phyloP scores from a whole-genome alignment of 1,140 invertebrate genomes.

The Hormaphis cornu region DNA sequence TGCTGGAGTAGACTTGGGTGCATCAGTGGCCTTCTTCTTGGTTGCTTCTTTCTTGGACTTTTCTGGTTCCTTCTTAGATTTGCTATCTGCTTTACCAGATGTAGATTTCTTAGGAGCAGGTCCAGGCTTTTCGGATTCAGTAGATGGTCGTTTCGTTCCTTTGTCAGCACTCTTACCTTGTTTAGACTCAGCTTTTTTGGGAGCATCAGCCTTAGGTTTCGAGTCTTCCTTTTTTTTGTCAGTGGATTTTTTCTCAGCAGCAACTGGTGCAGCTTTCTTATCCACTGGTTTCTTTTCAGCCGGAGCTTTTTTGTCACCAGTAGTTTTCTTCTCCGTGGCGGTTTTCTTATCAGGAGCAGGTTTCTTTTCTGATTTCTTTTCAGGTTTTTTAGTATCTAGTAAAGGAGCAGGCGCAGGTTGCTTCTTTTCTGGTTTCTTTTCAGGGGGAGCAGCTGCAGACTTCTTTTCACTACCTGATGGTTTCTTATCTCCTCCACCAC shows the following conservation, averaged over 20 bases:
- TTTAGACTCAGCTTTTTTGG: constrained; percentile 25
- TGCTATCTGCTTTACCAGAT: constrained; percentile 25
- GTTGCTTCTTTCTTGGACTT: constrained; percentile 35
- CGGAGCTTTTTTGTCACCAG: constrained; percentile 7
- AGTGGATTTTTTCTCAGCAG: constrained; percentile 41
- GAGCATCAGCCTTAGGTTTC: constrained; percentile 1
- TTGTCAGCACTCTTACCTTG: not conserved
- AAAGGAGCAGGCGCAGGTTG: constrained; percentile 21
- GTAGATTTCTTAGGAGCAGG: constrained; percentile 43
- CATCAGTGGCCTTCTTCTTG: constrained; percentile 42
- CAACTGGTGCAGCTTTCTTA: not conserved
- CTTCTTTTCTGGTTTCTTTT: constrained; percentile 26
- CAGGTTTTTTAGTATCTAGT: constrained; percentile 6
- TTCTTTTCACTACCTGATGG: constrained; percentile 26
- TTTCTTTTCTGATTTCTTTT: constrained; percentile 19
- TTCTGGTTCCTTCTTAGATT: constrained; percentile 26
- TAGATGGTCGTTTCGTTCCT: constrained; percentile 42
- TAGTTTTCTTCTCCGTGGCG: constrained; percentile 7
- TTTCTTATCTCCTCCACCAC: constrained; percentile 17
- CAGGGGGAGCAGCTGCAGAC: constrained; percentile 22
- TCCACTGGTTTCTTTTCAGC: constrained; percentile 21
- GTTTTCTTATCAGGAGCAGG: constrained; percentile 13
- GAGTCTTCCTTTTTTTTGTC: constrained; percentile 35
- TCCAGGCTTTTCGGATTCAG: constrained; percentile 42
- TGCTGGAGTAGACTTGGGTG: constrained; percentile 20